A percentile compares a stretch with the other conserved stretches of the same genome.
Evolutionary conservation across 2,888 invertebrate species (phyloP).

Genomic region (Aporophyla lueneburgensis): DNA sequence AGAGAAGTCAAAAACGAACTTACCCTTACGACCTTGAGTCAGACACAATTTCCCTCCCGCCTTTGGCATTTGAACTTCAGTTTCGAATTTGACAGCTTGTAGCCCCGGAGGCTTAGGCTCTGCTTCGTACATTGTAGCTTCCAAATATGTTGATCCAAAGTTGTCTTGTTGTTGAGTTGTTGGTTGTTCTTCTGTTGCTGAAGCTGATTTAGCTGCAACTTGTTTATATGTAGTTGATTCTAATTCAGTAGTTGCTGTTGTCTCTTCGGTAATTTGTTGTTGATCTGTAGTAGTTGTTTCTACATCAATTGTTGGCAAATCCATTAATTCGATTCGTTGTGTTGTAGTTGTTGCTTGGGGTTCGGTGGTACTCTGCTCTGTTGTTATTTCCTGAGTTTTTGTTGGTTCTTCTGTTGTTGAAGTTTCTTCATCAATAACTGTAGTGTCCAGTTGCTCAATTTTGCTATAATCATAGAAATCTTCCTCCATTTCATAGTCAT

Average conservation of each 20-base stretch:
- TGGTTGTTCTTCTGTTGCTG: background rate
- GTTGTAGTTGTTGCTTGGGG: background rate
- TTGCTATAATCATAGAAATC: background rate
- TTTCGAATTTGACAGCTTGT: conserved; percentile 17
- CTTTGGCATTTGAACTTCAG: conserved; percentile 43
- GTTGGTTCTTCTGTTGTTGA: background rate
- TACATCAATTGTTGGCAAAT: background rate
- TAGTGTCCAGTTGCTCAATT: background rate
- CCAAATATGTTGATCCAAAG: background rate
- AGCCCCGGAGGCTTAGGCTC: conserved; percentile 65
- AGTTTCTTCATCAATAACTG: background rate
- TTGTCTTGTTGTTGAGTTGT: conserved; percentile 1
- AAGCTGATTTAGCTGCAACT: background rate
- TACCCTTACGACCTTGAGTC: conserved; percentile 69
- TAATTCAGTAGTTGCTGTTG: background rate
- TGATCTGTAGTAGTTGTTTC: background rate
- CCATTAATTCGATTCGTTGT: background rate
- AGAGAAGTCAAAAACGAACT: conserved; percentile 15
- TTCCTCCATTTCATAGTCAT: background rate
- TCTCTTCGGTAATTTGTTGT: background rate
- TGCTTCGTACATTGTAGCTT: conserved; percentile 23
- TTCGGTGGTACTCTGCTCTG: background rate
- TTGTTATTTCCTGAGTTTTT: background rate
- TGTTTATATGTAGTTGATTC: conserved; percentile 3
- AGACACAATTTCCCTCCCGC: conserved; percentile 71